Conservation (phyloP, 2,797 vertebrate genomes). For the Linurgus olivaceus region DNA sequence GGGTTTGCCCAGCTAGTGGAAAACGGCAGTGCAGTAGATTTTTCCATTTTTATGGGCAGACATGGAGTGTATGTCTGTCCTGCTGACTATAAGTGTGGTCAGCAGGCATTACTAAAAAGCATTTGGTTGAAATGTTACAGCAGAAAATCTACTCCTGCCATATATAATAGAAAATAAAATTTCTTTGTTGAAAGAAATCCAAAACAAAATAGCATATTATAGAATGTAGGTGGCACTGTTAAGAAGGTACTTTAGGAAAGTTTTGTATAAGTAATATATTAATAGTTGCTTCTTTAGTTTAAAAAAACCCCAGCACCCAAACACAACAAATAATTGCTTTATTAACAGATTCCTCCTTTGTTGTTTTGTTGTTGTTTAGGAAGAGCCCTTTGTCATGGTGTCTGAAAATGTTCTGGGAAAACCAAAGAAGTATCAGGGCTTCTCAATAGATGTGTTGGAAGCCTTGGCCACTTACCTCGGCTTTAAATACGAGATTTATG, state of each 20-base stretch:
- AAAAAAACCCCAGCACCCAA: fast-evolving
- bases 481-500: constrained; percentile 97
- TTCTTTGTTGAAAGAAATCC: neutral
- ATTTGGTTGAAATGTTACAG: neutral
- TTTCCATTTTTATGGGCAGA: neutral
- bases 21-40: neutral
- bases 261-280: neutral
- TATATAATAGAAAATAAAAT: neutral
- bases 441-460: constrained; percentile 95
- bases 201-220: neutral
- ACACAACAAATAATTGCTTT: neutral
- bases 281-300: neutral
- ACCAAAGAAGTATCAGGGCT: constrained; percentile 97
- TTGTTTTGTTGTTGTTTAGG: constrained; percentile 73
- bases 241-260: neutral
- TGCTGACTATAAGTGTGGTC: neutral
- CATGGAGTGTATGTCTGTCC: neutral
- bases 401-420: constrained; percentile 98
- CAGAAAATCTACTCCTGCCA: neutral
- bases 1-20: neutral
- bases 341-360: neutral
- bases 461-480: constrained; percentile 94
- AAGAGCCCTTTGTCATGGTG: constrained; percentile 99
- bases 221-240: neutral
- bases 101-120: neutral